Evolutionary conservation across 92 coral and sea anemone species (phyloP), one percentile per base, ranked within the genome.

Genomic region (Chrysogorgia sp.): DNA sequence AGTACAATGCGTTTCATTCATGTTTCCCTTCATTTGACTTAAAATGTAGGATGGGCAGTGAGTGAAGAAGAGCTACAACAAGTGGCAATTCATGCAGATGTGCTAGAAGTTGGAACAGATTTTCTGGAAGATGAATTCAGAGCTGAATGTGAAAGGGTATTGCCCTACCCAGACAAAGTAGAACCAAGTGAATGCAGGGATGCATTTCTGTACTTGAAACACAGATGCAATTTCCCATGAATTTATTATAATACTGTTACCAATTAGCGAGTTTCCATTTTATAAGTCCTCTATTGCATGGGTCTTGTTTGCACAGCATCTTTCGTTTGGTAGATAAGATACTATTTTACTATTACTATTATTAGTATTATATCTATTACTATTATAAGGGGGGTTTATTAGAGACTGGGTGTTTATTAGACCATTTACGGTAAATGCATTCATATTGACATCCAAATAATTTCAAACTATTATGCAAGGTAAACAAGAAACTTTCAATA

Each of bases 181-280:
- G 29, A 69, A 40, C 76, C 76, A 1, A 28, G 40, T 69, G 60
- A 69, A 47, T 47, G 76, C 45, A 69, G 13, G 19, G 61, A 48
- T 28, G 76, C 76, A 69, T 69, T 47, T 23, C 17, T 47, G 15
- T 69, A 69, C 30, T 15, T 45, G 12, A 69, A 69, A 30, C 40
- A 69, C 10, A 69, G 34, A 25, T 69, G 53, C n/a, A 47, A 47
- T 15, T 47, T 47, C n/a, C n/a, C 2, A n/a, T 47, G n/a, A 47
- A 47, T 47, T 4, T 12, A 37, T 7, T 47, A n/a, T 15, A 47
- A 6, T 47, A 6, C 53, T 47, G 2, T 6, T 6, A 7, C 15
- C n/a, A 2, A 2, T 47, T 2, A 47, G n/a, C n/a, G n/a, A n/a
- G n/a, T n/a, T n/a, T n/a, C n/a, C n/a, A n/a, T n/a, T n/a, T n/a